Conservation (phyloP, 2,888 invertebrate species). For the Sinohyriopsis cumingii region DNA sequence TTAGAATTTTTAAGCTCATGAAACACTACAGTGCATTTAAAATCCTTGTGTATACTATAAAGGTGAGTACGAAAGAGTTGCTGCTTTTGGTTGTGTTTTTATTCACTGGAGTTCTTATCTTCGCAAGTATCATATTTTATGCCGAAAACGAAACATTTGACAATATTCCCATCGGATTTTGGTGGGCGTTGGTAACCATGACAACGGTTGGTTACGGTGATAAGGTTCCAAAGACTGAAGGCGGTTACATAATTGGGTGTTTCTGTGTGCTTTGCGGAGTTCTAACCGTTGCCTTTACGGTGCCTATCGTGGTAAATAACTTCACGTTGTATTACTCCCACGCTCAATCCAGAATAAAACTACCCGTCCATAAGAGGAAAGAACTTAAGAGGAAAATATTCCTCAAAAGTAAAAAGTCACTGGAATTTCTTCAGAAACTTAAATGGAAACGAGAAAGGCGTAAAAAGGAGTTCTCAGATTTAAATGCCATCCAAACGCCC, state of each 20-base stretch:
- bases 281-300: conserved; percentile 70
- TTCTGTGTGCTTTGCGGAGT: conserved; percentile 69
- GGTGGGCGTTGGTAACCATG: conserved; percentile 72
- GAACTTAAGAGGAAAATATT: conserved; percentile 59
- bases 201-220: conserved; percentile 71
- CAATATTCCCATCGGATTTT: conserved; percentile 70
- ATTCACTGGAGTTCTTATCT: conserved; percentile 69
- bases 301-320: conserved; percentile 70
- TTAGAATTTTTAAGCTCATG: conserved; percentile 71
- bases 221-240: conserved; percentile 64
- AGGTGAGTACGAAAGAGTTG: conserved; percentile 69
- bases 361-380: conserved; percentile 62
- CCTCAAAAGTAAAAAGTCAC: conserved; percentile 57
- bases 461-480: conserved; percentile 34
- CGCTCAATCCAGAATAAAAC: conserved; percentile 66
- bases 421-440: conserved; percentile 54
- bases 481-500: conserved; percentile 35
- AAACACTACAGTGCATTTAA: conserved; percentile 71
- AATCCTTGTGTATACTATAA: conserved; percentile 67
- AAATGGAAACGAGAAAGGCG: conserved; percentile 46
- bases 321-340: conserved; percentile 70
- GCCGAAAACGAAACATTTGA: conserved; percentile 66
- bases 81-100: conserved; percentile 69
- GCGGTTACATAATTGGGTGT: conserved; percentile 67
- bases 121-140: conserved; percentile 69